Conservation (phyloP, 2,888 invertebrate species). For the Lithophane ornitopus region DNA sequence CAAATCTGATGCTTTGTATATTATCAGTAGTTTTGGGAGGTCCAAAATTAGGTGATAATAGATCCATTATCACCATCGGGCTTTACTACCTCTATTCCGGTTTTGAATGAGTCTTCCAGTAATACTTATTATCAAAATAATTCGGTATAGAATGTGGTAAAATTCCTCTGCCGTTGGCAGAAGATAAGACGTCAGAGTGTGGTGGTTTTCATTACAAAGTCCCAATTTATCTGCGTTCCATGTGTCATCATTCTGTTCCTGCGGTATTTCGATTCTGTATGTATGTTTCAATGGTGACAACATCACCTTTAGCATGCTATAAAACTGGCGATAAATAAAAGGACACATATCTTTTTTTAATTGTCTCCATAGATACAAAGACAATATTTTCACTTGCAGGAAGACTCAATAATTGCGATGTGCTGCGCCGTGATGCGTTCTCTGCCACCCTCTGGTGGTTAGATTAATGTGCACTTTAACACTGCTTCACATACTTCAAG, state of each 20-base stretch:
- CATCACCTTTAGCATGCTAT: neutral
- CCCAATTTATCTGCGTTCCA: neutral
- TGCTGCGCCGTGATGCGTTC: constrained; percentile 9
- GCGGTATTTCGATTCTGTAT: no score
- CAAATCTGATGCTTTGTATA: neutral
- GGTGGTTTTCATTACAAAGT: neutral
- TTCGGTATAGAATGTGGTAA: neutral
- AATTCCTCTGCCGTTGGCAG: neutral
- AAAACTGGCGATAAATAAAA: neutral
- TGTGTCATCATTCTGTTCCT: neutral
- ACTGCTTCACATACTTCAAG: constrained; percentile 6
- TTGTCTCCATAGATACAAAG: no score
- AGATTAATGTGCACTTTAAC: constrained; percentile 25
- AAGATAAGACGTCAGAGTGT: neutral
- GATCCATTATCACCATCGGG: neutral
- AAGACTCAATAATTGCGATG: constrained; percentile 10
- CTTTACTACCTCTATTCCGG: neutral
- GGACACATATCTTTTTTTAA: neutral
- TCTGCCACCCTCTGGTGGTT: constrained; percentile 36
- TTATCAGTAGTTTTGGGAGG: neutral
- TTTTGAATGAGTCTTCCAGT: neutral
- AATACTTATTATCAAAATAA: neutral
- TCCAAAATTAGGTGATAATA: neutral
- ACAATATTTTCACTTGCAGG: neutral
- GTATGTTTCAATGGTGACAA: neutral